phyloP scores from a whole-genome alignment of 2,113 vertebrate species.

The Solea solea region DNA sequence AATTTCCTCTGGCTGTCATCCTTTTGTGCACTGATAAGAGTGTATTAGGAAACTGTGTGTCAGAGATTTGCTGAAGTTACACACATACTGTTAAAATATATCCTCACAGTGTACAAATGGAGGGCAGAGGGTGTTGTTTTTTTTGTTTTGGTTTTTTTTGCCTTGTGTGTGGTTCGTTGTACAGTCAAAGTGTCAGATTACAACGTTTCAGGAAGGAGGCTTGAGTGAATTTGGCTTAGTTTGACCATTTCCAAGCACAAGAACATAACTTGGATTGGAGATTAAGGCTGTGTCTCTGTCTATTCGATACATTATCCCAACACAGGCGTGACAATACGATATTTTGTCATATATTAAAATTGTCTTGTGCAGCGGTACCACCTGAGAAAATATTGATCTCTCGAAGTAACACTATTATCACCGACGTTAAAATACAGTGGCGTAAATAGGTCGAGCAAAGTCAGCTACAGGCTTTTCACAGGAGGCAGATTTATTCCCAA shows the following conservation, averaged over 20 bases:
- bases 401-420: too few relatives aligned
- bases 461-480: too few relatives aligned
- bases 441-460: too few relatives aligned
- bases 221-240: neutral
- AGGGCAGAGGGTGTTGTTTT: neutral
- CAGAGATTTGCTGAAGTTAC: slow-evolving; percentile 29
- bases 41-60: slow-evolving; percentile 37
- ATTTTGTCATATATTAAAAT: too few relatives aligned
- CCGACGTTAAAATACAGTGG: too few relatives aligned
- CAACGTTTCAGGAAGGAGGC: neutral
- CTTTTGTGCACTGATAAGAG: slow-evolving; percentile 44
- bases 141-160: neutral
- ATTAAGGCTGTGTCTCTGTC: too few relatives aligned
- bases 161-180: neutral
- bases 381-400: too few relatives aligned
- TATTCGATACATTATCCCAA: too few relatives aligned
- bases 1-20: slow-evolving; percentile 54
- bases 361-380: too few relatives aligned
- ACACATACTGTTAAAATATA: neutral
- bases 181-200: neutral
- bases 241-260: neutral
- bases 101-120: neutral
- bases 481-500: too few relatives aligned
- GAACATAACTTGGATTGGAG: neutral
- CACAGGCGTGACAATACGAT: too few relatives aligned